Evolutionary conservation across 1,140 invertebrate genomes (phyloP).

Genomic region (Drosophila setifemur): DNA sequence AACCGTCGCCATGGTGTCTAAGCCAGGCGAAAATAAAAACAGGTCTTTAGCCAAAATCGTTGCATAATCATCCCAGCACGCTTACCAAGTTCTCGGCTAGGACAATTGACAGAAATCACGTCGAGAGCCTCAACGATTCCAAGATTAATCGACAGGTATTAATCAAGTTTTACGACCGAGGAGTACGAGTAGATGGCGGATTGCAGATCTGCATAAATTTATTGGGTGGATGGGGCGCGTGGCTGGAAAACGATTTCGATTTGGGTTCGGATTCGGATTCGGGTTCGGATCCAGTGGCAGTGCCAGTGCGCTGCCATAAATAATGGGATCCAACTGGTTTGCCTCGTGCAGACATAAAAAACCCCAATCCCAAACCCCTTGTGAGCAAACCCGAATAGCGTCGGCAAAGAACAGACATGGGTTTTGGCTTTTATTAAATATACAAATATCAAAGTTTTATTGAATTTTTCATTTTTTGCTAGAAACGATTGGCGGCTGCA

Average conservation of each 20-base stretch:
- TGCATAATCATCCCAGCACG: slow-evolving; percentile 57
- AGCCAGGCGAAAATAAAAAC: slow-evolving; percentile 17
- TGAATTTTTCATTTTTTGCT: slow-evolving; percentile 40
- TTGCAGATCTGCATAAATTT: slow-evolving; percentile 47
- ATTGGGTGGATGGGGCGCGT: slow-evolving; percentile 12
- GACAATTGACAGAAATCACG: not conserved
- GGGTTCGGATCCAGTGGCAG: no score
- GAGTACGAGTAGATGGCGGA: slow-evolving; percentile 13
- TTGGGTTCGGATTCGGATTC: no score
- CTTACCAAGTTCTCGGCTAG: slow-evolving; percentile 7
- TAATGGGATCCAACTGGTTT: slow-evolving; percentile 55
- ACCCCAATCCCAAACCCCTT: not conserved
- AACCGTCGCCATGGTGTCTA: slow-evolving; percentile 64
- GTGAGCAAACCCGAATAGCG: slow-evolving; percentile 1
- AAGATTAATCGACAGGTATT: slow-evolving; percentile 31
- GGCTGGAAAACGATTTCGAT: slow-evolving; percentile 3
- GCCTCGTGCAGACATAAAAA: slow-evolving; percentile 15
- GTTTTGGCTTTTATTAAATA: slow-evolving; percentile 18
- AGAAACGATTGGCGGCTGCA: slow-evolving; percentile 55
- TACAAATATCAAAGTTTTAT: slow-evolving; percentile 40
- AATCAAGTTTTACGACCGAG: slow-evolving; percentile 9
- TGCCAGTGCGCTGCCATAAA: slow-evolving; percentile 51
- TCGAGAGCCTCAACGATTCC: not conserved
- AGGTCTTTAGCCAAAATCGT: slow-evolving; percentile 24
- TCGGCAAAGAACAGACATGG: slow-evolving; percentile 37